phyloP scores from a whole-genome alignment of 2,888 invertebrate genomes.

The Cosmia trapezina region DNA sequence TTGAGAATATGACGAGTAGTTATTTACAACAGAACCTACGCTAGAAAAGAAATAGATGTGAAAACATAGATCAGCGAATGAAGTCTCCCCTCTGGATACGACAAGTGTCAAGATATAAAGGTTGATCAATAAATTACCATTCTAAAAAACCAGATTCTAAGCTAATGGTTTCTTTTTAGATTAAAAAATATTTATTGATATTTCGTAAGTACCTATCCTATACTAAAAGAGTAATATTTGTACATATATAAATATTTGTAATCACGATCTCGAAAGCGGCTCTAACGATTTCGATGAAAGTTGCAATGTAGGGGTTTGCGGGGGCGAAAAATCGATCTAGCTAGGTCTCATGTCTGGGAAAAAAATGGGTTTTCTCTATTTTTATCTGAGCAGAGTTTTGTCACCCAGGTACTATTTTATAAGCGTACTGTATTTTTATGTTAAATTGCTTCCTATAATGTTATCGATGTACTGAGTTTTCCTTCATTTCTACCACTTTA shows the following conservation, averaged over 20 bases:
- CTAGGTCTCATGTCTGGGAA: no score
- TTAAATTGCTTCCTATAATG: not conserved
- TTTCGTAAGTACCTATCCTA: not conserved
- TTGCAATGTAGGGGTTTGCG: no score
- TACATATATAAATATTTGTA: no score
- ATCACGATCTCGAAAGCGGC: no score
- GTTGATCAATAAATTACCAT: not conserved
- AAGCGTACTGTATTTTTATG: no score
- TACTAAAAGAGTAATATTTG: no score
- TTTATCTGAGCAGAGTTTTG: no score
- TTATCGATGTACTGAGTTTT: not conserved
- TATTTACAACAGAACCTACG: conserved; percentile 5
- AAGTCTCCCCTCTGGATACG: not conserved
- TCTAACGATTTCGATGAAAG: no score
- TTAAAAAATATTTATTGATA: not conserved
- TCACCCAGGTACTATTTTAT: no score
- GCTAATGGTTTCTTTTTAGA: not conserved
- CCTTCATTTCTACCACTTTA: not conserved
- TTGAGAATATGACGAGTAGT: not conserved
- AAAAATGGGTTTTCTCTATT: no score
- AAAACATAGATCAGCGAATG: not conserved
- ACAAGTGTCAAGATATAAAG: not conserved
- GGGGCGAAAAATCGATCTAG: no score
- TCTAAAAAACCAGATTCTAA: not conserved
- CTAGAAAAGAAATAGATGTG: not conserved